These are phyloP conservation scores for Pseudomugil tenellus DNA, from an alignment of 2,797 vertebrate genomes.

Conservation along the genomic window DNA sequence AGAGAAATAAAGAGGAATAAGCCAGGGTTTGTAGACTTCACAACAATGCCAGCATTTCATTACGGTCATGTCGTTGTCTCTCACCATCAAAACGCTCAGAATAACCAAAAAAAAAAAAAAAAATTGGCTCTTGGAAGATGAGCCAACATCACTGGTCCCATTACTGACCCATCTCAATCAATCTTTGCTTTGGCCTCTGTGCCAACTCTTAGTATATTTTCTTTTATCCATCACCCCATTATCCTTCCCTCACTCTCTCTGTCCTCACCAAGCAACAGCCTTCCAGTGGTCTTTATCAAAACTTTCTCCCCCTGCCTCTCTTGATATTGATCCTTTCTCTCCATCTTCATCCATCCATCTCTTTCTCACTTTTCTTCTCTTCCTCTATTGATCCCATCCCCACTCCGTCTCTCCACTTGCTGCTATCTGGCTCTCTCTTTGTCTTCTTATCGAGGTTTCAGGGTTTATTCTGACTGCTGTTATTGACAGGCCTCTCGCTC, in stretches of 20 bases:
- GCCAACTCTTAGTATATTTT: conserved; percentile 25
- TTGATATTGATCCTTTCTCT: conserved; percentile 88
- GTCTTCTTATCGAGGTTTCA: conserved; percentile 99
- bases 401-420: conserved; percentile 80
- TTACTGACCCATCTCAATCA: conserved; percentile 15
- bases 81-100: conserved; percentile 1
- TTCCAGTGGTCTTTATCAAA: conserved; percentile 50
- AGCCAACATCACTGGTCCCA: conserved; percentile 2
- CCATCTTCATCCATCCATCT: conserved; percentile 74
- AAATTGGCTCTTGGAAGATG: conserved; percentile 8
- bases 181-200: conserved; percentile 20
- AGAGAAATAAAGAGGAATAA: too few relatives aligned
- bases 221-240: conserved; percentile 16
- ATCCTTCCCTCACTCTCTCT: conserved; percentile 14
- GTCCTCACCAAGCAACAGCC: conserved; percentile 27
- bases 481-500: conserved; percentile 97
- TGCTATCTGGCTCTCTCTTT: conserved; percentile 91
- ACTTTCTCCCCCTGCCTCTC: conserved; percentile 81
- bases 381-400: conserved; percentile 74
- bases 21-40: conserved; percentile 1
- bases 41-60: neutral
- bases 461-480: conserved; percentile 96
- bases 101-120: conserved; percentile 2
- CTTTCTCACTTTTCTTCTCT: conserved; percentile 74
- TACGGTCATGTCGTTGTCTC: neutral